These are phyloP conservation scores for Anguilla megastoma DNA, from an alignment of 2,797 vertebrate genomes.

Conservation along the genomic window DNA sequence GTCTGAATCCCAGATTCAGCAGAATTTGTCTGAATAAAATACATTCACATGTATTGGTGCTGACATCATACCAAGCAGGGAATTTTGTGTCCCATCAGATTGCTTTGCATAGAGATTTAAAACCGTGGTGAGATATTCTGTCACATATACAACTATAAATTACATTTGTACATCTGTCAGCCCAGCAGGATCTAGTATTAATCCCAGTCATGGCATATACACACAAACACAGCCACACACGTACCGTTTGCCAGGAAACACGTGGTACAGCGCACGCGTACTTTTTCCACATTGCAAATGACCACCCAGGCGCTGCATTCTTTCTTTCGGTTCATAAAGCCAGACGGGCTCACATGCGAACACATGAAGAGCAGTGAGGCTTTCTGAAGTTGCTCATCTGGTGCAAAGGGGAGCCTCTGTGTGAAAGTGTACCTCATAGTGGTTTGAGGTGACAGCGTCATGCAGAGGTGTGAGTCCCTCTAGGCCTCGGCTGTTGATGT, in stretches of 20 bases:
- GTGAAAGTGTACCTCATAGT: constrained; percentile 72
- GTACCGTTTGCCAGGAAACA: background rate
- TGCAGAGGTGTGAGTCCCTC: constrained; percentile 77
- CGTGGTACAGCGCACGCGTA: background rate
- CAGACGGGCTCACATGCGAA: background rate
- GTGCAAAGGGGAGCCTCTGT: no score
- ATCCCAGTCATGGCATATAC: background rate
- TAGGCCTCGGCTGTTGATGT: constrained; percentile 68
- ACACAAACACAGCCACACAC: background rate
- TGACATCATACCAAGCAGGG: no score
- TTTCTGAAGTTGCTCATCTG: no score
- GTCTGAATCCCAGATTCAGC: no score
- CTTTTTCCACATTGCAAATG: background rate
- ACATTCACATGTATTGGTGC: no score
- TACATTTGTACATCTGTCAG: background rate
- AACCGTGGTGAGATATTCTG: background rate
- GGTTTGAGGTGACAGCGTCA: constrained; percentile 68
- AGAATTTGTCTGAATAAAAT: no score
- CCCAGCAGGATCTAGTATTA: background rate
- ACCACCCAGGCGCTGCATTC: background rate
- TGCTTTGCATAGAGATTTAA: background rate
- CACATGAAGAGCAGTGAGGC: background rate
- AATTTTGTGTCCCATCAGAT: no score
- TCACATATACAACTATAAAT: background rate
- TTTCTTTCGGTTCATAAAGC: background rate